A percentile compares a stretch with the other conserved stretches of the same genome.
Evolutionary conservation across 2,888 invertebrate species (phyloP).

Genomic region (Drosophila monieri): DNA sequence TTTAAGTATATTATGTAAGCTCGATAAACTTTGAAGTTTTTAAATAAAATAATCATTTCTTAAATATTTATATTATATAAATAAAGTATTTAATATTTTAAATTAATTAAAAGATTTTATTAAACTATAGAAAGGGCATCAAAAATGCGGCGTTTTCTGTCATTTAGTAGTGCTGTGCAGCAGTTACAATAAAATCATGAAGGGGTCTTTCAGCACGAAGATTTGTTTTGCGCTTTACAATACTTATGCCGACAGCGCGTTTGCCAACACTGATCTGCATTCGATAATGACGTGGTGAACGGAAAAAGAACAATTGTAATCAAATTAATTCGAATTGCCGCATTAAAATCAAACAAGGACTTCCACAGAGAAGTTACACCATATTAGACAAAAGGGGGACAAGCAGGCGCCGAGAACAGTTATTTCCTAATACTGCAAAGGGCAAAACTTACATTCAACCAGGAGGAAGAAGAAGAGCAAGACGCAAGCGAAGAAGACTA

Average conservation of each 20-base stretch:
- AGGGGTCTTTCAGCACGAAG: neutral
- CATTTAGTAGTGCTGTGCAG: neutral
- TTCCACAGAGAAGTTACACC: neutral
- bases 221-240: neutral
- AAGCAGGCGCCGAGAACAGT: slow-evolving; percentile 27
- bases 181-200: neutral
- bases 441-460: slow-evolving; percentile 29
- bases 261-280: slow-evolving; percentile 1
- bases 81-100: too few species aligned
- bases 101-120: neutral
- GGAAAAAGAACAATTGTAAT: slow-evolving; percentile 68
- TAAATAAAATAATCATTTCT: neutral
- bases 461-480: slow-evolving; percentile 30
- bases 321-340: slow-evolving; percentile 42
- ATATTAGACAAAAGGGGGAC: slow-evolving; percentile 1
- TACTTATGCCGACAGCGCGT: neutral
- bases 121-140: neutral
- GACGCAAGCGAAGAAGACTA: slow-evolving; percentile 32
- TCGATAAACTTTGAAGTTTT: slow-evolving; percentile 1
- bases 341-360: neutral
- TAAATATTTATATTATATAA: neutral
- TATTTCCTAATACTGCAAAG: slow-evolving; percentile 23
- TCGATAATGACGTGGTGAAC: slow-evolving; percentile 74
- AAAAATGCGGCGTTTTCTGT: too few species aligned
- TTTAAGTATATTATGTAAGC: neutral